Evolutionary conservation across 35 echinoderm and acorn worm species (phyloP), one percentile per base, ranked within the genome.

Genomic region (Ophioderma brevispina): DNA sequence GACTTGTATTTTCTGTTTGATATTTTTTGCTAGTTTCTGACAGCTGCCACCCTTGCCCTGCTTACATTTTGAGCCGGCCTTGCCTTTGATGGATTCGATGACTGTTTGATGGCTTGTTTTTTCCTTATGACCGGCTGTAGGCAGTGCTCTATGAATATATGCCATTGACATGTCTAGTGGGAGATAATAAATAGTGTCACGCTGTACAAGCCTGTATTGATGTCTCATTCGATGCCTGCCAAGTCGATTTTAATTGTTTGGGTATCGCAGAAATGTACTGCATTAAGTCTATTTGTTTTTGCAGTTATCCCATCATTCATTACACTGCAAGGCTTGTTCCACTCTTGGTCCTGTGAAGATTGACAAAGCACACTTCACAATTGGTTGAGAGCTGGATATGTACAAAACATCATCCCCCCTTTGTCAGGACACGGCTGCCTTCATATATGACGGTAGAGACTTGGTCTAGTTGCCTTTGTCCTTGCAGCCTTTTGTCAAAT

Each of bases 341-440:
- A 89, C 41, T 32, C 64, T 0, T 89, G 80, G 85, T 42, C 92
- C 86, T 70, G 92, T 94, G 37, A 94, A 89, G 75, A 94, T 94
- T 31, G 85, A 88, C 10, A 81, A 55, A 15, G 77, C 83, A 25
- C 59, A 70, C 28, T 70, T 70, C 59, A 70, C 59, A 13, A 25
- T 25, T 70, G 59, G 59, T 25, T 70, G 6, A 70, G 5, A 25
- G 59, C 59, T 70, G 23, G 59, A 70, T 70, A 70, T 70, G 15
- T 13, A 6, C 10, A 70, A 70, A 70, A 70, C 59, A 13, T 70
- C 10, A 70, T 18, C 23, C 59, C 59, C 59, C 59, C 10, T 13
- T 6, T 70, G 23, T 70, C 59, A 13, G n/a, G 17, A n/a, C n/a
- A 13, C 59, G 5, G 5, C 6, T 70, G 23, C 23, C 23, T 6